Evolutionary conservation across 2,888 invertebrate genomes (phyloP).

Genomic region (Eulithis testata): DNA sequence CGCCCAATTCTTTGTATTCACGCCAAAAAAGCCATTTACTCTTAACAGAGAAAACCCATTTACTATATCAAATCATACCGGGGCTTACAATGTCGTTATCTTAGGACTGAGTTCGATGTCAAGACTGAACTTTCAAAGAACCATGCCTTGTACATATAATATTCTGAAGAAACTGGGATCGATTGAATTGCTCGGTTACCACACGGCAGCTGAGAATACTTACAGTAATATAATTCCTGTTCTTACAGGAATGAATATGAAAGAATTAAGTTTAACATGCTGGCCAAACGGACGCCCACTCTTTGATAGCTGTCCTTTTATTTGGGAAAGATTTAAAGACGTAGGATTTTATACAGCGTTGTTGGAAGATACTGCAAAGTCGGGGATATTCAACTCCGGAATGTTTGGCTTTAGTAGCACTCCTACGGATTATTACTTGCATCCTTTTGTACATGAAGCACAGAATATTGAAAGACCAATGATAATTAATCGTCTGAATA

Average conservation of each 20-base stretch:
- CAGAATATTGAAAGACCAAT: constrained; percentile 32
- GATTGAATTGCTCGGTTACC: constrained; percentile 92
- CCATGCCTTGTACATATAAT: constrained; percentile 88
- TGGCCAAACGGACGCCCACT: constrained; percentile 76
- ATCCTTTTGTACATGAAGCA: constrained; percentile 87
- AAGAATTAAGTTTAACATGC: constrained; percentile 85
- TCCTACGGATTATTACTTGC: constrained; percentile 92
- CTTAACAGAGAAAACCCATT: constrained; percentile 35
- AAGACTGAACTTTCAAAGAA: constrained; percentile 90
- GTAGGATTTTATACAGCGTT: constrained; percentile 89
- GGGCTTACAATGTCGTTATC: constrained; percentile 87
- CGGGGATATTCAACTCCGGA: constrained; percentile 39
- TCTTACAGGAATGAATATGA: constrained; percentile 86
- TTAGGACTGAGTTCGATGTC: constrained; percentile 93
- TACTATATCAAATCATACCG: constrained; percentile 31
- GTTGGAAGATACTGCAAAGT: constrained; percentile 89
- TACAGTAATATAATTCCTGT: constrained; percentile 93
- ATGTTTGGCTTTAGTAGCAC: constrained; percentile 80
- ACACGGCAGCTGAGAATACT: constrained; percentile 95
- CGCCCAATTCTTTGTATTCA: constrained; percentile 86
- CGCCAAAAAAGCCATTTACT: constrained; percentile 66
- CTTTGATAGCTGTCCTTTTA: constrained; percentile 90
- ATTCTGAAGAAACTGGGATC: constrained; percentile 84
- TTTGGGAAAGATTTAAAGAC: constrained; percentile 91
- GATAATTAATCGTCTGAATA: neutral